Percentiles rank a stretch among this genome's conserved stretches.
Conservation (phyloP, 2,888 invertebrate species). For the Hymenopus coronatus region DNA sequence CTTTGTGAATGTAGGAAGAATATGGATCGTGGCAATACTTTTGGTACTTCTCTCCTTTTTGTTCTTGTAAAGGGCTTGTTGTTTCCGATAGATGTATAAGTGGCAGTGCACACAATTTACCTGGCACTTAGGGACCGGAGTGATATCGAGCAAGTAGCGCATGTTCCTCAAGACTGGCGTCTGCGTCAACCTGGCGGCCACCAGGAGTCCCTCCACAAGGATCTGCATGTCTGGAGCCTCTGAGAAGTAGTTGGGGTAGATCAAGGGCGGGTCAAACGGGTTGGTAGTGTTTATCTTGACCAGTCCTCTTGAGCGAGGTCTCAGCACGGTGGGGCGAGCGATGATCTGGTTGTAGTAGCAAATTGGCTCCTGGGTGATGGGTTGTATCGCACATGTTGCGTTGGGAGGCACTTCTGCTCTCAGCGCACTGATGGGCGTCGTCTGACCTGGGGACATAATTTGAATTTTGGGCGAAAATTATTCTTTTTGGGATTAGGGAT, state of each 20-base stretch:
- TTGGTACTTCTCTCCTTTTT: too few species aligned
- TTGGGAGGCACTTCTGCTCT: neutral
- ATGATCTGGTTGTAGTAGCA: slow-evolving; percentile 42
- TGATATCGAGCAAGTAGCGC: slow-evolving; percentile 38
- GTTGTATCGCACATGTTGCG: slow-evolving; percentile 26
- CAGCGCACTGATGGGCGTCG: neutral
- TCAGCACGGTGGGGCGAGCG: slow-evolving; percentile 60
- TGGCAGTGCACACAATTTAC: neutral
- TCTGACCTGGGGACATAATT: neutral
- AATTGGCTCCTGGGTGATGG: slow-evolving; percentile 30
- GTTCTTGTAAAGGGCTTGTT: too few species aligned
- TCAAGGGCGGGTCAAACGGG: slow-evolving; percentile 70
- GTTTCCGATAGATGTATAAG: too few species aligned
- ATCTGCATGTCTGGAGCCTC: slow-evolving; percentile 45
- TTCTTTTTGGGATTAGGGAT: too few species aligned
- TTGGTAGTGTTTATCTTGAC: slow-evolving; percentile 63
- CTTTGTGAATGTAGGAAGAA: too few species aligned
- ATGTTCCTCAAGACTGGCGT: slow-evolving; percentile 39
- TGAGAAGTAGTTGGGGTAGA: slow-evolving; percentile 67
- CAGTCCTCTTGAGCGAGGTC: slow-evolving; percentile 62
- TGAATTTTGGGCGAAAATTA: too few species aligned
- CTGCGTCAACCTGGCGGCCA: slow-evolving; percentile 30
- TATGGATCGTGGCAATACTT: too few species aligned
- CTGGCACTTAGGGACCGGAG: slow-evolving; percentile 52
- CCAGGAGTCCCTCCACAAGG: slow-evolving; percentile 48